These are phyloP conservation scores for Lycocerus yunnanus DNA, from an alignment of 2,888 invertebrate species.

Conservation along the genomic window DNA sequence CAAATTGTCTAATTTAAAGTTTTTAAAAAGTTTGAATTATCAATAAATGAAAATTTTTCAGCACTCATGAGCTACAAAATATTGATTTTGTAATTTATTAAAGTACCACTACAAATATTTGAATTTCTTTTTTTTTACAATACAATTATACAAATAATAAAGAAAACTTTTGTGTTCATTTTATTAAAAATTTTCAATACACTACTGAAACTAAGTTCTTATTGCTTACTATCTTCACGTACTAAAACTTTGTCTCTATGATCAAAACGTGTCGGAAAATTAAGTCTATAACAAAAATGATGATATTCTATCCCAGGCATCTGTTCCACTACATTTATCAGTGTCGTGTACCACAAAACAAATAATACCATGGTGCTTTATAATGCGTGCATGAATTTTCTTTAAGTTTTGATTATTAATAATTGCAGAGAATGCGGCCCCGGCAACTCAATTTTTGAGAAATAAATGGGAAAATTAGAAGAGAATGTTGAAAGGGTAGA, in stretches of 20 bases:
- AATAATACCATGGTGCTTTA: constrained; percentile 4
- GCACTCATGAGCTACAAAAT: not conserved
- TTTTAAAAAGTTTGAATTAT: not conserved
- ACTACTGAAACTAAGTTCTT: not conserved
- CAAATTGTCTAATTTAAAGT: constrained; percentile 7
- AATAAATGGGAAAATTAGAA: not conserved
- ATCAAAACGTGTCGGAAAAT: constrained; percentile 5
- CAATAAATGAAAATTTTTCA: not conserved
- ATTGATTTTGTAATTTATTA: not conserved
- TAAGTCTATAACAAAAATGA: constrained; percentile 9
- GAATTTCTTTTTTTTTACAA: not conserved
- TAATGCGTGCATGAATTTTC: constrained; percentile 7
- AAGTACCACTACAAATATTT: not conserved
- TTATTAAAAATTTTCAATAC: not conserved
- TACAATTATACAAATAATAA: not conserved
- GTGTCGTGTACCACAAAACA: constrained; percentile 8
- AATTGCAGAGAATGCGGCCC: not conserved
- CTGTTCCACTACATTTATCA: constrained; percentile 14
- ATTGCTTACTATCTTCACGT: not conserved
- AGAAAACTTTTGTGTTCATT: not conserved
- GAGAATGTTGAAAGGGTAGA: not conserved
- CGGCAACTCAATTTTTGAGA: not conserved
- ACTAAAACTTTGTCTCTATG: not conserved
- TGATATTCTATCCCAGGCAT: constrained; percentile 14
- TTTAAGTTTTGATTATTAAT: not conserved